Percentiles rank a stretch among this genome's conserved stretches.
Conservation (phyloP, 2,797 vertebrate species). For the Pangasius larnaudii region DNA sequence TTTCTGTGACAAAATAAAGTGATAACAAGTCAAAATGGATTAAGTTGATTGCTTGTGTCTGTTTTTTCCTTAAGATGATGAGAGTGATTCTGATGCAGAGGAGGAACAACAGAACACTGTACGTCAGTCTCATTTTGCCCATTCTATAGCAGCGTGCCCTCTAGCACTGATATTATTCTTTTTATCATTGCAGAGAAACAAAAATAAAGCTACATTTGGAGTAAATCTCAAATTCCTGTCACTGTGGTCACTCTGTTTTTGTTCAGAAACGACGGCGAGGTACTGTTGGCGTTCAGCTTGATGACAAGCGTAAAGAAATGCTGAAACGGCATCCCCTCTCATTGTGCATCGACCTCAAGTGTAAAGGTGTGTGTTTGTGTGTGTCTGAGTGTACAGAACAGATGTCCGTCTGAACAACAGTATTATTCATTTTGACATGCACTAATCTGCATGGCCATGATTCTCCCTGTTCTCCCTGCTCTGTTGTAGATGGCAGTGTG, state of each 20-base stretch:
- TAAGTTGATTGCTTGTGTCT: background rate
- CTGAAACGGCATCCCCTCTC: slow-evolving; percentile 92
- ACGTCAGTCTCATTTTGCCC: slow-evolving; percentile 59
- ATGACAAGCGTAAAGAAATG: slow-evolving; percentile 97
- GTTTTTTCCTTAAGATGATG: slow-evolving; percentile 82
- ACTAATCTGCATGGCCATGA: background rate
- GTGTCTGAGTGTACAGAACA: background rate
- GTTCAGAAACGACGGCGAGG: slow-evolving; percentile 90
- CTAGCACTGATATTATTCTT: background rate
- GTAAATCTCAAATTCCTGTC: background rate
- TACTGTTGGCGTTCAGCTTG: slow-evolving; percentile 91
- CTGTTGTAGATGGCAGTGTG: slow-evolving; percentile 82
- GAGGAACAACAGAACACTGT: slow-evolving; percentile 98
- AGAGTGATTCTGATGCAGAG: slow-evolving; percentile 95
- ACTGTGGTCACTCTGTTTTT: slow-evolving; percentile 11
- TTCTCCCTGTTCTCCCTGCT: background rate
- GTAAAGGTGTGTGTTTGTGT: slow-evolving; percentile 83
- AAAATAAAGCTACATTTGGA: background rate
- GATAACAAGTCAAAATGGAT: too few species aligned
- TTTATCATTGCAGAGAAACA: background rate
- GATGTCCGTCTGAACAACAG: background rate
- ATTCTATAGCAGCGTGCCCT: background rate
- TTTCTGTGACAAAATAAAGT: background rate
- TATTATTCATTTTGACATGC: background rate
- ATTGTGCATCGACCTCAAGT: slow-evolving; percentile 86